Evolutionary conservation across 2,888 invertebrate genomes (phyloP), one percentile per base, ranked within the genome.

Genomic region (Priapulus caudatus): DNA sequence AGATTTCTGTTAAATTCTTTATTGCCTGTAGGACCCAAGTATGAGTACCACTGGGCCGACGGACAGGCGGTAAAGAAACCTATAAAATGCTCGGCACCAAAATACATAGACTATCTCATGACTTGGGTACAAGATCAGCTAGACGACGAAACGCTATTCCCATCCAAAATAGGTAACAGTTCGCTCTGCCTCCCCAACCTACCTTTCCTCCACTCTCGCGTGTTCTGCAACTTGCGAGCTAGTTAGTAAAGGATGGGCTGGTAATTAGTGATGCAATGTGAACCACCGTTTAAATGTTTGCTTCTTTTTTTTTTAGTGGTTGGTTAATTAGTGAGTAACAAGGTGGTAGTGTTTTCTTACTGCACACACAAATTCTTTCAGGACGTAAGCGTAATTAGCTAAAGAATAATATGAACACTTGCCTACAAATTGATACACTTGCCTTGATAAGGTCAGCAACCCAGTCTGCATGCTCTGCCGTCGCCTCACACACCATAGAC

Each of bases 11-110:
- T n/a, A n/a, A n/a, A n/a, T n/a, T n/a, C n/a, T n/a, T n/a, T n/a
- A n/a, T n/a, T n/a, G n/a, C n/a, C n/a, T n/a, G n/a, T n/a, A n/a
- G n/a, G n/a, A n/a, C 93, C 95, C 58, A 93, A 95, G 75, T 95
- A 97, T 70, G 97, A 98, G 75, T 98, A 99, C 75, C 95, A 95
- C 74, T 99, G 98, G 98, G 97, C 97, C 0, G 95, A 97, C 74
- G 95, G 95, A 1, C 88, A 89, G 67, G 91, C 91, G 0, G 91
- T 95, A 21, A 91, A 97, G 73, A 97, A 97, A 71, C 95, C 95
- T 45, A 95, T 97, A 65, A 95, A 95, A 75, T 97, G 93, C 76
- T 95, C 93, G 47, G 97, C 95, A 51, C 95, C 95, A 50, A 92
- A 93, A 74, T 98, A 98, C 74, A 97, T 98, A 63, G 97, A 98